phyloP scores from a whole-genome alignment of 2,888 invertebrate genomes.

The Scaptomyza caliginosa region DNA sequence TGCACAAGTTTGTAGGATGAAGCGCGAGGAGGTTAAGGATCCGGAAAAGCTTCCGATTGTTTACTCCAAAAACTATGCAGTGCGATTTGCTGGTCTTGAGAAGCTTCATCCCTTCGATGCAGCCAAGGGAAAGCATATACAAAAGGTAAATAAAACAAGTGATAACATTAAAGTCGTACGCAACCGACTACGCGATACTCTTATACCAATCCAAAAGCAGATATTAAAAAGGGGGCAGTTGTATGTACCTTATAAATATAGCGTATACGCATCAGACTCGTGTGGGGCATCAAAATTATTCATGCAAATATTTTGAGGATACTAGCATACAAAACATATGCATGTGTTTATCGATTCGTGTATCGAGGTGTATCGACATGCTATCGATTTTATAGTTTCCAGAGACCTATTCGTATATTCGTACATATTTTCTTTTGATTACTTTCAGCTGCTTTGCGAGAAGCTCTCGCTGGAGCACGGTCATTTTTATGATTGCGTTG shows the following conservation, averaged over 20 bases:
- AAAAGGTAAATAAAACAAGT: constrained; percentile 85
- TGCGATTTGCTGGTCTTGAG: constrained; percentile 91
- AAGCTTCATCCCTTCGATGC: constrained; percentile 95
- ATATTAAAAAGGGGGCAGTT: too few species aligned
- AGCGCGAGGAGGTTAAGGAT: constrained; percentile 20
- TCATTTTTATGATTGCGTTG: constrained; percentile 87
- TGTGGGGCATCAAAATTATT: too few species aligned
- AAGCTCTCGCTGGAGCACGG: constrained; percentile 86
- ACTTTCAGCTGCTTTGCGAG: constrained; percentile 85
- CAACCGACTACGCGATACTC: too few species aligned
- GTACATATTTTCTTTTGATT: too few species aligned
- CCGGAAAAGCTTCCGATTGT: constrained; percentile 88
- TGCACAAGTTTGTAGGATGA: neutral
- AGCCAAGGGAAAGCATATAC: constrained; percentile 92
- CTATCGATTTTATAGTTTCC: too few species aligned
- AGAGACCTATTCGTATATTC: too few species aligned
- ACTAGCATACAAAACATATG: too few species aligned
- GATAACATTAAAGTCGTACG: neutral
- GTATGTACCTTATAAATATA: too few species aligned
- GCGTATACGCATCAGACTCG: too few species aligned
- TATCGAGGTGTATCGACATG: too few species aligned
- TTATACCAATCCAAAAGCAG: neutral
- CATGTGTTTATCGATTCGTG: too few species aligned
- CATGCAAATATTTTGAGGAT: too few species aligned
- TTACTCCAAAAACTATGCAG: constrained; percentile 91